These are phyloP conservation scores for Phaethornis superciliosus DNA, from an alignment of 2,113 vertebrate genomes.

Conservation along the genomic window DNA sequence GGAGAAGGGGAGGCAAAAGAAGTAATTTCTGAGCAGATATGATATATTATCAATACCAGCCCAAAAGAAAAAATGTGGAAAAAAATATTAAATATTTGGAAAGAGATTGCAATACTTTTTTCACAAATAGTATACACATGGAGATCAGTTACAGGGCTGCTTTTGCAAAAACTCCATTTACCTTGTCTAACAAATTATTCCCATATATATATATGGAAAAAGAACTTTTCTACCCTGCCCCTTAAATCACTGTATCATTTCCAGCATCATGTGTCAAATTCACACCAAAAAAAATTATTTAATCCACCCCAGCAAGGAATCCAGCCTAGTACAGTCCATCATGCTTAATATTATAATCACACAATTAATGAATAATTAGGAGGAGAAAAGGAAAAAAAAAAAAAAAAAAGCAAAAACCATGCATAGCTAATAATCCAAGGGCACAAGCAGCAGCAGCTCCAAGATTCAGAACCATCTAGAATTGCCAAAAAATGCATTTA, in stretches of 20 bases:
- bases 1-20: background rate
- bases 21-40: background rate
- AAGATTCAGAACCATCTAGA: background rate
- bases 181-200: background rate
- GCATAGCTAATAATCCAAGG: background rate
- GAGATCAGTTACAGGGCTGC: too few relatives aligned
- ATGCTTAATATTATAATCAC: background rate
- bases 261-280: background rate
- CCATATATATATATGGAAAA: background rate
- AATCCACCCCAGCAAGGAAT: background rate
- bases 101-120: background rate
- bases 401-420: too few relatives aligned
- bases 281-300: background rate
- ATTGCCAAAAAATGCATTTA: background rate
- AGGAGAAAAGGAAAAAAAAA: too few relatives aligned
- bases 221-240: background rate
- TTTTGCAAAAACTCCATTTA: background rate
- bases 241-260: background rate
- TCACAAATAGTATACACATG: background rate
- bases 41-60: background rate
- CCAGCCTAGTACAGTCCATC: background rate
- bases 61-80: background rate
- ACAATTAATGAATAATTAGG: background rate
- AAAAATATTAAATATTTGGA: background rate
- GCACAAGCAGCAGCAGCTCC: background rate